phyloP scores from a whole-genome alignment of 2,888 invertebrate genomes.

The Ramazzottius varieornatus region DNA sequence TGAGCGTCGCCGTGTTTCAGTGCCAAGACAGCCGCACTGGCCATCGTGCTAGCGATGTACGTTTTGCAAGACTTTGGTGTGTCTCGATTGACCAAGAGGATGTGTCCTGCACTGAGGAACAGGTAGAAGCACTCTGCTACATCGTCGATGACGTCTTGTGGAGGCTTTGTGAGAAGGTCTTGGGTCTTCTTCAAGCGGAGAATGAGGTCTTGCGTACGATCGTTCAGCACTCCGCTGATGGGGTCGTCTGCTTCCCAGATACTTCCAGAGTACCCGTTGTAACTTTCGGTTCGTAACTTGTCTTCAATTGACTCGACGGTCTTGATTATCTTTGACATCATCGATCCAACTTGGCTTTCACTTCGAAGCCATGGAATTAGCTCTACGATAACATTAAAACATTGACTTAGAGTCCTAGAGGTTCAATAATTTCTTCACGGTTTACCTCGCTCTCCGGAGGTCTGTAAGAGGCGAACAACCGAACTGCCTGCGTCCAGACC shows the following conservation, averaged over 20 bases:
- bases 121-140: not conserved
- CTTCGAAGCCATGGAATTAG: not conserved
- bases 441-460: no score
- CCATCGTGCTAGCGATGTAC: not conserved
- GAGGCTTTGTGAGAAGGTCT: not conserved
- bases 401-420: not conserved
- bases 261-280: not conserved
- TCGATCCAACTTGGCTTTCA: not conserved
- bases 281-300: not conserved
- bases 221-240: not conserved
- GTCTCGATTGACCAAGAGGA: not conserved
- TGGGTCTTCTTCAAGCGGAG: not conserved
- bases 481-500: not conserved
- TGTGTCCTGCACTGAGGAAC: not conserved
- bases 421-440: not conserved
- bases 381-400: not conserved
- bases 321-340: not conserved
- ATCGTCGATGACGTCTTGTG: not conserved
- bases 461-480: not conserved
- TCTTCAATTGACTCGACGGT: not conserved
- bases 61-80: not conserved
- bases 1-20: not conserved
- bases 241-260: not conserved
- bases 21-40: not conserved
- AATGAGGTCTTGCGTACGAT: not conserved